Conservation (phyloP, 2,113 vertebrate species). For the Turdus rufiventris region DNA sequence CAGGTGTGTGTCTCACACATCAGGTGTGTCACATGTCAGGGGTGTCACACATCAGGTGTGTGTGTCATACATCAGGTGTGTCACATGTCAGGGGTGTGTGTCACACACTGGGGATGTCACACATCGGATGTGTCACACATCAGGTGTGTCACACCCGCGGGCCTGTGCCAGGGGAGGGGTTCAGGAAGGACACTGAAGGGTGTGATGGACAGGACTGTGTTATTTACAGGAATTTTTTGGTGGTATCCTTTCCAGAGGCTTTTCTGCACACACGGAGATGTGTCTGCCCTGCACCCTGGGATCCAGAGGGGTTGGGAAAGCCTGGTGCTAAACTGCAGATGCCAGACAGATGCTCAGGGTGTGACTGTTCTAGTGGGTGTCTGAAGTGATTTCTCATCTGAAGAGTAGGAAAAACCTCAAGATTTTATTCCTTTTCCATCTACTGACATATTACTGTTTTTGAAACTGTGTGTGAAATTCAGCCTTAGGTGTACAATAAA, state of each 20-base stretch:
- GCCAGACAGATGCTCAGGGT: neutral
- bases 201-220: neutral
- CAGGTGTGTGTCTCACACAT: neutral
- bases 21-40: neutral
- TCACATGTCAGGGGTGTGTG: neutral
- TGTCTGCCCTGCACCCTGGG: neutral
- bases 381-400: neutral
- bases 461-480: neutral
- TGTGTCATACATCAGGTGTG: neutral
- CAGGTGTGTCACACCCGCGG: accelerated
- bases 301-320: neutral
- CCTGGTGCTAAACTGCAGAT: neutral
- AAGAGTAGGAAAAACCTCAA: neutral
- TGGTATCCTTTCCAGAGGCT: neutral
- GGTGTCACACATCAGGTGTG: neutral
- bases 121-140: neutral
- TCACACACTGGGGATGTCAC: neutral
- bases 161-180: neutral
- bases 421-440: neutral
- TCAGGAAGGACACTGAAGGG: accelerated
- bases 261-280: neutral
- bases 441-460: neutral
- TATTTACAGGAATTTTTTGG: neutral
- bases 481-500: neutral
- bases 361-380: neutral